These are phyloP conservation scores for Xanthia togata DNA, from an alignment of 2,888 invertebrate genomes.

Conservation along the genomic window DNA sequence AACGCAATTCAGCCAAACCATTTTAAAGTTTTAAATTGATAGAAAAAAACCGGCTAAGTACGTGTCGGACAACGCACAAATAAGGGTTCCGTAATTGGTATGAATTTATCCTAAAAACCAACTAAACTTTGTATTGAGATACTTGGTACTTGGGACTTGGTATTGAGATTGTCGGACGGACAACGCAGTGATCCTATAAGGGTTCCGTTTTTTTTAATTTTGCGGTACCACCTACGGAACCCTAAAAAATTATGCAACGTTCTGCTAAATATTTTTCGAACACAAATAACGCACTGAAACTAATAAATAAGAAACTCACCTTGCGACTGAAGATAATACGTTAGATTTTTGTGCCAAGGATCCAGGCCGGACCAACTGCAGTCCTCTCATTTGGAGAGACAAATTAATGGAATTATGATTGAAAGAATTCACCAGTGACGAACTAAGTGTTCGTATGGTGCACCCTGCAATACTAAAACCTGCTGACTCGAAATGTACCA, in stretches of 20 bases:
- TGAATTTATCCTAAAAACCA: too few species aligned
- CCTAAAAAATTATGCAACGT: background rate
- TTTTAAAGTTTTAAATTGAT: background rate
- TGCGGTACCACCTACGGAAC: too few species aligned
- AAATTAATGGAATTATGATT: background rate
- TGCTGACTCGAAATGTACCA: background rate
- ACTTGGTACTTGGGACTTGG: too few species aligned
- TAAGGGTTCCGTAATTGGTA: too few species aligned
- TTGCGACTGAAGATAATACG: constrained; percentile 66
- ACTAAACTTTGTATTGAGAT: too few species aligned
- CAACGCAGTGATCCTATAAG: too few species aligned
- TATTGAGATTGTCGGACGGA: too few species aligned
- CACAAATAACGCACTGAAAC: background rate
- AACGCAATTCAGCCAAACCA: too few species aligned
- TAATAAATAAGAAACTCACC: constrained; percentile 66
- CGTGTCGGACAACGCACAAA: too few species aligned
- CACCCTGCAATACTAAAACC: background rate
- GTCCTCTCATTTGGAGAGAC: constrained; percentile 46
- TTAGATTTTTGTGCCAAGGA: constrained; percentile 66
- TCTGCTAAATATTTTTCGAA: background rate
- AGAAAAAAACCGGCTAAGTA: background rate
- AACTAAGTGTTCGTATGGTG: background rate
- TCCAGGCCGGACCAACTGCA: constrained; percentile 66
- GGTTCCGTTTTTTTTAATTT: too few species aligned
- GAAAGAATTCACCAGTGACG: background rate